These are phyloP conservation scores for Diprion similis DNA, from an alignment of 1,140 invertebrate genomes.

Conservation along the genomic window DNA sequence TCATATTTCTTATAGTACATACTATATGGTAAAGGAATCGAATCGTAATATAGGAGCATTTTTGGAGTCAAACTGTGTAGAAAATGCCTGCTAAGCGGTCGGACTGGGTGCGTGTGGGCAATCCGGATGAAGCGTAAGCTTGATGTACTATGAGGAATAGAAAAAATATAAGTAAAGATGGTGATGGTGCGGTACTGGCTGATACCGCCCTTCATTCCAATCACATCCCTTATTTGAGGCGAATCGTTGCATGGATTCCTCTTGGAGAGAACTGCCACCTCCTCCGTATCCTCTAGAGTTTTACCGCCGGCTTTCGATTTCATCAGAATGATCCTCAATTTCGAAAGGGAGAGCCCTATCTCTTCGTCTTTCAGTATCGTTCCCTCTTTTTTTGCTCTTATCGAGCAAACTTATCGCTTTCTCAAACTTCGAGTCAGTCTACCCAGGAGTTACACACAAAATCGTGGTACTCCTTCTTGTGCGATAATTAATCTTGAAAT, in stretches of 20 bases:
- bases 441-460: too few species aligned
- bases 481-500: too few species aligned
- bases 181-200: not conserved
- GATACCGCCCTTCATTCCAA: not conserved
- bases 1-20: too few species aligned
- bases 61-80: too few species aligned
- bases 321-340: not conserved
- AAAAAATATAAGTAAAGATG: not conserved
- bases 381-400: too few species aligned
- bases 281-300: not conserved
- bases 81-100: not conserved
- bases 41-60: too few species aligned
- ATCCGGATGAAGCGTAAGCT: not conserved
- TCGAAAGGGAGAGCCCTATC: not conserved
- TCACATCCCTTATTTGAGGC: not conserved
- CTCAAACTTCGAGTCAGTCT: too few species aligned
- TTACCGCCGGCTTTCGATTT: not conserved
- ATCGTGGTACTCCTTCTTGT: too few species aligned
- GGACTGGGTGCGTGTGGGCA: not conserved
- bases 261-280: not conserved
- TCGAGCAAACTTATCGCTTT: too few species aligned
- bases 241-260: constrained; percentile 3
- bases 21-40: too few species aligned
- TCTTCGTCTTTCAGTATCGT: too few species aligned
- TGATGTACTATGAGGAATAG: not conserved